Conservation (phyloP, 2,888 invertebrate species). For the Panorpa germanica region DNA sequence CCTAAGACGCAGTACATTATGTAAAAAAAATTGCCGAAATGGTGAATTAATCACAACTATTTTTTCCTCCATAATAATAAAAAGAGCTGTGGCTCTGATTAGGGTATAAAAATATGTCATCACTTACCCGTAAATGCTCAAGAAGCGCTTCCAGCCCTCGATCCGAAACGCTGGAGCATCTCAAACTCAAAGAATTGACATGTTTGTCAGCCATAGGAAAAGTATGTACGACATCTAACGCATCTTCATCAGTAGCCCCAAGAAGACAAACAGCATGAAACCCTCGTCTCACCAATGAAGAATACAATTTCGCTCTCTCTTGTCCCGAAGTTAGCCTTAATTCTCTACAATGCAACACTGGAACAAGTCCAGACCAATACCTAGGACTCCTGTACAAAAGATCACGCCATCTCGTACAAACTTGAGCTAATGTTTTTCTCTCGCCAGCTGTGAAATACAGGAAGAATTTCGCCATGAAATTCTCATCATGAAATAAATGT, state of each 20-base stretch:
- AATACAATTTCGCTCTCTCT: constrained; percentile 47
- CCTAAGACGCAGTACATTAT: no score
- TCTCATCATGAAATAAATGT: constrained; percentile 65
- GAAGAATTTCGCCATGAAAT: constrained; percentile 71
- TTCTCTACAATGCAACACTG: constrained; percentile 73
- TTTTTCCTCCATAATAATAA: constrained; percentile 3
- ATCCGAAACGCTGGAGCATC: constrained; percentile 82
- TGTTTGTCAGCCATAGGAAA: constrained; percentile 69
- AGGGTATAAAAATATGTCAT: no score
- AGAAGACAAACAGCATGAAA: constrained; percentile 70
- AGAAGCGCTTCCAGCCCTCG: constrained; percentile 72
- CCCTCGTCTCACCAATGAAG: constrained; percentile 64
- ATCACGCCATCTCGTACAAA: constrained; percentile 78
- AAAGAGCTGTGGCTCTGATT: no score
- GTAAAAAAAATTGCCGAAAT: not conserved
- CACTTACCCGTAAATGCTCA: constrained; percentile 66
- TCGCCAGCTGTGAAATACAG: constrained; percentile 63
- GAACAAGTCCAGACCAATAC: constrained; percentile 73
- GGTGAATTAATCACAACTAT: not conserved
- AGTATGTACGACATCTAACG: constrained; percentile 68
- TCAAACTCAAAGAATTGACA: constrained; percentile 65
- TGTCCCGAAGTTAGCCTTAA: constrained; percentile 38
- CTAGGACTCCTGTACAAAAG: constrained; percentile 71
- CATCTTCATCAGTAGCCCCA: constrained; percentile 79
- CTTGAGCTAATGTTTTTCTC: constrained; percentile 59